Conservation (phyloP, 2,888 invertebrate genomes). For the Allacma fusca region DNA sequence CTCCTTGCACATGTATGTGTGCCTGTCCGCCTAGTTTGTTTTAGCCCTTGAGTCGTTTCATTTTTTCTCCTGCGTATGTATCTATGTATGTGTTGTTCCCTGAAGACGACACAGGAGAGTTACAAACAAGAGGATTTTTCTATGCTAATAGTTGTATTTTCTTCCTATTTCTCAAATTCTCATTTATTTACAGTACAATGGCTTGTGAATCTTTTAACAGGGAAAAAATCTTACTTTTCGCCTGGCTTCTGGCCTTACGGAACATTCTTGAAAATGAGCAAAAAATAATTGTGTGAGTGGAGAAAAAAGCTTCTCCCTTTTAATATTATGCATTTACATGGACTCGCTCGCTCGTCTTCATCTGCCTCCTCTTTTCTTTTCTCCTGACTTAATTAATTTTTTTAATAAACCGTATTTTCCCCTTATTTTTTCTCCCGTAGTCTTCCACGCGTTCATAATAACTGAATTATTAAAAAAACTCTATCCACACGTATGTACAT, state of each 20-base stretch:
- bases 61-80: neutral
- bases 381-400: constrained; percentile 47
- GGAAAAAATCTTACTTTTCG: constrained; percentile 10
- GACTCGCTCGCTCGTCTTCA: constrained; percentile 2
- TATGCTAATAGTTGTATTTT: neutral
- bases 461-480: constrained; percentile 57
- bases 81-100: neutral
- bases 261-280: constrained; percentile 11
- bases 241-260: neutral
- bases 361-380: neutral
- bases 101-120: constrained; percentile 24
- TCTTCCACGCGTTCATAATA: constrained; percentile 53
- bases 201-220: neutral
- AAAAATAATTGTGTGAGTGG: neutral
- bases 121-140: constrained; percentile 4
- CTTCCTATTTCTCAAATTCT: neutral
- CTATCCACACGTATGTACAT: constrained; percentile 6
- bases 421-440: constrained; percentile 42
- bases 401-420: constrained; percentile 47
- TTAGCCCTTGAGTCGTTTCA: neutral
- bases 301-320: constrained; percentile 45
- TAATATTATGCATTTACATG: constrained; percentile 42
- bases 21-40: neutral
- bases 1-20: neutral
- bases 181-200: constrained; percentile 23